A percentile compares a stretch with the other conserved stretches of the same genome.
Evolutionary conservation across 2,113 vertebrate genomes (phyloP).

Genomic region (Salvelinus sp.): DNA sequence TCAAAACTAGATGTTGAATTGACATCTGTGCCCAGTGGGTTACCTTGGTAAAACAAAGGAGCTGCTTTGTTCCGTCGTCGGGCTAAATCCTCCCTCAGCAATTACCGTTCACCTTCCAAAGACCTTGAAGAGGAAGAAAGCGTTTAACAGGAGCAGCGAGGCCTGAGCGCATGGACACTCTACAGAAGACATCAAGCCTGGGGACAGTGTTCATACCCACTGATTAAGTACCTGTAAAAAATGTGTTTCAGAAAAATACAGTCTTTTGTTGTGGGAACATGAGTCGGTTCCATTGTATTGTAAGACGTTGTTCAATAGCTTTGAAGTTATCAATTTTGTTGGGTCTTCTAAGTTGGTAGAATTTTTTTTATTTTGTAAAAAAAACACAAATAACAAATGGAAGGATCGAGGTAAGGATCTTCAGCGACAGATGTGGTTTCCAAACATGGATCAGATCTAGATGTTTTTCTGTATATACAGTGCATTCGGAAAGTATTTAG

Average conservation of each 20-base stretch:
- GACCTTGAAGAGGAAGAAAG: conserved; percentile 63
- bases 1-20: no score
- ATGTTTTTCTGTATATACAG: no score
- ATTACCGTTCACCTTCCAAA: conserved; percentile 72
- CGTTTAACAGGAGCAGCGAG: conserved; percentile 60
- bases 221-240: not conserved
- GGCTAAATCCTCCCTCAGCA: conserved; percentile 69
- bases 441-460: no score
- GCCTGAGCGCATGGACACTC: conserved; percentile 60
- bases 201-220: conserved; percentile 6
- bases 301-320: not conserved
- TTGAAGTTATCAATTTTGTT: no score
- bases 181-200: conserved; percentile 34
- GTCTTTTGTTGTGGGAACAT: not conserved
- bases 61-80: conserved; percentile 62
- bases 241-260: not conserved
- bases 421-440: no score
- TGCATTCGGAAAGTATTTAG: no score
- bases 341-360: no score
- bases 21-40: conserved; percentile 32
- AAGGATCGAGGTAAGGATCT: no score
- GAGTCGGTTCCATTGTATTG: not conserved
- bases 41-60: conserved; percentile 62
- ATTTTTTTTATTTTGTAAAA: no score
- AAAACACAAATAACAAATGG: no score